Base-by-base conservation (phyloP, 2,888 invertebrate species). In the Ptycholaimellus sp. region DNA sequence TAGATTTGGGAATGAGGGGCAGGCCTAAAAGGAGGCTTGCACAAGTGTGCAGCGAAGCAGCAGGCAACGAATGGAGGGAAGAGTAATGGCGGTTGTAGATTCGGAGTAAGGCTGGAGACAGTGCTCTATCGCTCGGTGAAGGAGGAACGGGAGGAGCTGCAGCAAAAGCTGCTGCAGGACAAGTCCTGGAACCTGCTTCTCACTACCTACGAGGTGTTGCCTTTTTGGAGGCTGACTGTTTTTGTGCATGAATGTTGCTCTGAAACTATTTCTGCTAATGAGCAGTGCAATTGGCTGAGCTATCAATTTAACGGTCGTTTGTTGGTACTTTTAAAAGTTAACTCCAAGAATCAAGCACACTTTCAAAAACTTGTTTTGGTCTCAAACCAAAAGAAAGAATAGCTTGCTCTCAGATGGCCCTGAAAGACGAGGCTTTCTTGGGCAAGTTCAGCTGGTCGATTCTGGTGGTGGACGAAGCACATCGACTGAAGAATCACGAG, bases 381-480 rank as follows among this genome's bases (percentile, higher is more conserved):
- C n/a, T n/a, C n/a, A n/a, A n/a, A n/a, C n/a, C n/a, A n/a, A n/a
- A n/a, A n/a, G n/a, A n/a, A n/a, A n/a, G n/a, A n/a, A n/a, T n/a
- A 6, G 25, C 6, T 23, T 23, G 7, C 6, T 23, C 37, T 21
- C 59, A 93, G 68, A 79, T 90, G 50, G 82, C 90, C 49, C 80
- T 93, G 11, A 80, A 83, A 0, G 93, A 93, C 64, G 79, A 81
- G 57, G 76, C 82, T 57, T 80, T 90, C 54, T 63, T 93, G 37
- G 76, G 76, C 56, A 72, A 74, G 29, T 83, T 90, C 54, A 78
- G 79, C 50, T 93, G 90, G 90, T 68, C 83, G 38, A 68, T 80
- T 34, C 80, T 83, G 56, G 80, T 93, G 3, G 90, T 93, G 52
- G 93, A 93, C 58, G 93, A 93, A 66, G 93, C 90, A n/a, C 93